Conservation (phyloP, 2,797 vertebrate species). For the Lepus townsendii region DNA sequence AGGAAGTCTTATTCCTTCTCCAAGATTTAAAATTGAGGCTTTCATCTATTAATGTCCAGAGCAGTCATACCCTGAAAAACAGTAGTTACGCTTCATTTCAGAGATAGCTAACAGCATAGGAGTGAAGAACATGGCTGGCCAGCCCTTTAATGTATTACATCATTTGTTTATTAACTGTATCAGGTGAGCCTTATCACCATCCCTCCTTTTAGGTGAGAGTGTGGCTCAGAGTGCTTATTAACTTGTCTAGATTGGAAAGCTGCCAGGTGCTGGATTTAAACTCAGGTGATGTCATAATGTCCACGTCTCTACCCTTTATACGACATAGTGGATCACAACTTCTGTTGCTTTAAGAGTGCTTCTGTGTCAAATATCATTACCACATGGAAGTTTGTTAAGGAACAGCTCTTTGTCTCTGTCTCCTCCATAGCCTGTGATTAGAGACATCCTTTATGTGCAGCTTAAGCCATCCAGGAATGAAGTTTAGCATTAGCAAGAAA, state of each 20-base stretch:
- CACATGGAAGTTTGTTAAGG: background rate
- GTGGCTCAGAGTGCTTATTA: background rate
- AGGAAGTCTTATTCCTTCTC: conserved; percentile 26
- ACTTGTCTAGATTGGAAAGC: background rate
- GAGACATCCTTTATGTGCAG: rapidly evolving
- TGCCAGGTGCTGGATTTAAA: background rate
- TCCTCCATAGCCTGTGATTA: background rate
- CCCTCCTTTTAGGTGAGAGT: background rate
- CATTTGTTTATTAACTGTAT: background rate
- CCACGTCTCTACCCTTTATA: background rate
- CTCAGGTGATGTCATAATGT: background rate
- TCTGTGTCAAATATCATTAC: background rate
- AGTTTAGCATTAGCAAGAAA: background rate
- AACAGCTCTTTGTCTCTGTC: background rate
- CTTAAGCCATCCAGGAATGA: background rate
- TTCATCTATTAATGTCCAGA: background rate
- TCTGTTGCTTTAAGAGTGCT: background rate
- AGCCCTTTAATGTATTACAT: background rate
- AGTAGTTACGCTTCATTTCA: background rate
- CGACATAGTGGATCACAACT: rapidly evolving
- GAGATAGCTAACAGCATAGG: background rate
- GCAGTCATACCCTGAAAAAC: background rate
- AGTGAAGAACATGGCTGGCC: background rate
- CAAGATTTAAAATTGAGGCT: background rate
- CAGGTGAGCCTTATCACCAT: background rate